Percentiles rank a stretch among this genome's conserved stretches.
Conservation (phyloP, 2,888 invertebrate genomes). For the Stenotaenia linearis region DNA sequence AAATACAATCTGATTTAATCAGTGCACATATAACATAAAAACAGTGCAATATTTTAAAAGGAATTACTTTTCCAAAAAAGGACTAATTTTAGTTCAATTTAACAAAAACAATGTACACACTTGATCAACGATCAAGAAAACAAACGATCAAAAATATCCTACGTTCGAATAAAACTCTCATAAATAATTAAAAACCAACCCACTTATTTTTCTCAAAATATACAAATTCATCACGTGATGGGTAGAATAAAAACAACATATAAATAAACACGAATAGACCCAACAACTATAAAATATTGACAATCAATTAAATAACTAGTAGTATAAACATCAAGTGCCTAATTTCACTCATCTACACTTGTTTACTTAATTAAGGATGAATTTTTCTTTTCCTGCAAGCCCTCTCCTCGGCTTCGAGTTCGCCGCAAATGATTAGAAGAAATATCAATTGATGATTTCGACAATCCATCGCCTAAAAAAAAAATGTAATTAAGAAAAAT, state of each 20-base stretch:
- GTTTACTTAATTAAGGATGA: constrained; percentile 8
- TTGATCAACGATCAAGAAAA: constrained; percentile 2
- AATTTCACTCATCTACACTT: constrained; percentile 17
- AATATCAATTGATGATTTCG: neutral
- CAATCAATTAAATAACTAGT: constrained; percentile 8
- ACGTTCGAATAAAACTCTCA: constrained; percentile 7
- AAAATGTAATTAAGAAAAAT: neutral
- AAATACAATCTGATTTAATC: constrained; percentile 26
- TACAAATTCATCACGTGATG: constrained; percentile 12
- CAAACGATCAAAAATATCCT: neutral
- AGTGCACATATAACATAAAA: constrained; percentile 15
- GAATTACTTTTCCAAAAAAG: neutral
- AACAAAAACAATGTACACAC: constrained; percentile 2
- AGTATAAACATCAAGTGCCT: constrained; percentile 19
- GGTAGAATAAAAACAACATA: constrained; percentile 8
- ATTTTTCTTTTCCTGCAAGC: constrained; percentile 49
- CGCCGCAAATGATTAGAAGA: constrained; percentile 54
- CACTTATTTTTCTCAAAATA: neutral
- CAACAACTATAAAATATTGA: constrained; percentile 21
- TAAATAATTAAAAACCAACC: constrained; percentile 21
- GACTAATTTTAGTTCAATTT: constrained; percentile 2
- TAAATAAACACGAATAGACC: constrained; percentile 12
- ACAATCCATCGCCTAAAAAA: constrained; percentile 27
- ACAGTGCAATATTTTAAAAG: constrained; percentile 1
- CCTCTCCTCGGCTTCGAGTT: constrained; percentile 75